These are phyloP conservation scores for Anoplius nigerrimus DNA, from an alignment of 2,888 invertebrate species.

Conservation along the genomic window DNA sequence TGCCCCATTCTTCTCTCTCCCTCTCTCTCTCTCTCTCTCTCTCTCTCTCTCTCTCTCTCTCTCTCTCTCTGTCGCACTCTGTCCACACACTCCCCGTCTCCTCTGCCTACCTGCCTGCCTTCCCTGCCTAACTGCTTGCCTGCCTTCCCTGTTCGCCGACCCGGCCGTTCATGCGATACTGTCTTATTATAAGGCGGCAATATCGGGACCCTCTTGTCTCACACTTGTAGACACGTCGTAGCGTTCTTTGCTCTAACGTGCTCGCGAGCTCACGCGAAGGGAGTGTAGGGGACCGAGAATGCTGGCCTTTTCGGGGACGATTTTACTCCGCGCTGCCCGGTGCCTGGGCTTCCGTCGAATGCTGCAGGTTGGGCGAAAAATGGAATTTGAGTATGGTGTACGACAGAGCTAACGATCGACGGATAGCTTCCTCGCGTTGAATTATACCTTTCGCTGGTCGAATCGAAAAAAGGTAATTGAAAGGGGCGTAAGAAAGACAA, in stretches of 20 bases:
- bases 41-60: constrained; percentile 17
- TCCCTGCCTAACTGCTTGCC: constrained; percentile 2
- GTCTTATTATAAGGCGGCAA: constrained; percentile 72
- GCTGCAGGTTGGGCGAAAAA: too few relatives aligned
- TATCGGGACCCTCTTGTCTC: constrained; percentile 65
- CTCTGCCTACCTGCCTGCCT: constrained; percentile 6
- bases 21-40: constrained; percentile 23
- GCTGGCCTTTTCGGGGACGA: too few relatives aligned
- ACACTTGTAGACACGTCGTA: constrained; percentile 60
- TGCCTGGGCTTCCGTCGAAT: too few relatives aligned
- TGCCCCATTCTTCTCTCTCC: constrained; percentile 11
- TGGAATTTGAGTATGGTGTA: too few relatives aligned
- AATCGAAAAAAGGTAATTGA: too few relatives aligned
- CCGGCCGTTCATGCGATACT: constrained; percentile 66
- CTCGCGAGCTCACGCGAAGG: background rate
- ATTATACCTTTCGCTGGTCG: too few relatives aligned
- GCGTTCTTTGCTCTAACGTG: constrained; percentile 47
- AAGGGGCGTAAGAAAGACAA: too few relatives aligned
- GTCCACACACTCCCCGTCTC: constrained; percentile 16
- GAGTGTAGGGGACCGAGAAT: too few relatives aligned
- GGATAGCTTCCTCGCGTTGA: too few relatives aligned
- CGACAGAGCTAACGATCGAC: too few relatives aligned
- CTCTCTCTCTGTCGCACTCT: constrained; percentile 35
- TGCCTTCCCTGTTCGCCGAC: constrained; percentile 42
- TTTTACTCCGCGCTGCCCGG: too few relatives aligned